phyloP scores from a whole-genome alignment of 2,888 invertebrate genomes.

The Euspilapteryx auroguttella region DNA sequence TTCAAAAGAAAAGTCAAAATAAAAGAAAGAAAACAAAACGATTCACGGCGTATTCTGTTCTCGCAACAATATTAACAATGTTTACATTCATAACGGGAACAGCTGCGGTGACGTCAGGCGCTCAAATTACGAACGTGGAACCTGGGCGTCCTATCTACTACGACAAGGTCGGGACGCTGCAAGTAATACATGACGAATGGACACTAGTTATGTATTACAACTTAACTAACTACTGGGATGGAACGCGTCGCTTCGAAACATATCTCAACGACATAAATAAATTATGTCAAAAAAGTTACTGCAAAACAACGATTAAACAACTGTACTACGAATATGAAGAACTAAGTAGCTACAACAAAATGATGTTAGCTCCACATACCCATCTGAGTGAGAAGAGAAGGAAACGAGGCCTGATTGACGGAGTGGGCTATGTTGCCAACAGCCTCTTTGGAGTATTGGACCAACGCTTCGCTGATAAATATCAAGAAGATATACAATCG shows the following conservation, averaged over 20 bases:
- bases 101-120: too few species aligned
- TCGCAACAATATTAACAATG: background rate
- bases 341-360: conserved; percentile 5
- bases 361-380: conserved; percentile 4
- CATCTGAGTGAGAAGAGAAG: conserved; percentile 3
- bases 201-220: conserved; percentile 8
- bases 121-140: conserved; percentile 6
- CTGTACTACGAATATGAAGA: conserved; percentile 5
- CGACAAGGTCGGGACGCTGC: conserved; percentile 6
- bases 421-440: conserved; percentile 5
- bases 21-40: too few species aligned
- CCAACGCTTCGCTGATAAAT: too few species aligned
- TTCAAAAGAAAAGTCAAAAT: background rate
- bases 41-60: too few species aligned
- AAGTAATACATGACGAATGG: conserved; percentile 9
- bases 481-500: too few species aligned
- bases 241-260: conserved; percentile 1
- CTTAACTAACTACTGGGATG: conserved; percentile 8
- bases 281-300: conserved; percentile 4
- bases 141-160: conserved; percentile 6
- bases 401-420: conserved; percentile 6
- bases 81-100: background rate
- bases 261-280: conserved; percentile 1
- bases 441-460: too few species aligned
- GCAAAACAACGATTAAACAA: conserved; percentile 3